Percentiles rank a stretch among this genome's conserved stretches.
Evolutionary conservation across 2,797 vertebrate genomes (phyloP).

Genomic region (Micropoecilia bifurca): DNA sequence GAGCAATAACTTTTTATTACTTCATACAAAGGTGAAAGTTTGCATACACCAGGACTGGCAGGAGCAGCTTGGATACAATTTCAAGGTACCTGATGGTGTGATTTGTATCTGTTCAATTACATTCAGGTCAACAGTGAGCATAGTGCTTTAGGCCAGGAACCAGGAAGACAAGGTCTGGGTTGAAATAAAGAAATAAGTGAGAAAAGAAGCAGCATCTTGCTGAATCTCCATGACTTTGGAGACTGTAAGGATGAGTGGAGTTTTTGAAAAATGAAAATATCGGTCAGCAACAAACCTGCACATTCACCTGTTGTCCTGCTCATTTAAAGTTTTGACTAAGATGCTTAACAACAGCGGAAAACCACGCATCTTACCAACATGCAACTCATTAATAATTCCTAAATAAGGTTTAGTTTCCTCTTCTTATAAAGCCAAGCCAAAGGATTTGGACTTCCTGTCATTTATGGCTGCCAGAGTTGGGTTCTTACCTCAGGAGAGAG

Average conservation of each 20-base stretch:
- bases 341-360: background rate
- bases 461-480: background rate
- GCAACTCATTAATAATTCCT: background rate
- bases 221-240: background rate
- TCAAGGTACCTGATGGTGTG: too few species aligned
- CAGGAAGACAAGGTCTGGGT: background rate
- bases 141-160: background rate
- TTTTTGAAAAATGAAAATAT: background rate
- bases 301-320: background rate
- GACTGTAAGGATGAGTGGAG: background rate
- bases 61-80: background rate
- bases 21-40: background rate
- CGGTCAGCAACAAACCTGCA: background rate
- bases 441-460: background rate
- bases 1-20: background rate
- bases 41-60: background rate
- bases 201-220: background rate
- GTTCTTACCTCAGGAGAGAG: conserved; percentile 85
- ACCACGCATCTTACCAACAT: background rate
- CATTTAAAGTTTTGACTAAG: background rate
- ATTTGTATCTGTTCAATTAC: background rate
- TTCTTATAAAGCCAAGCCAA: background rate
- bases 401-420: background rate
- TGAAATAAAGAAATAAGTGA: background rate
- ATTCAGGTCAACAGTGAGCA: background rate